Evolutionary conservation across 2,113 vertebrate genomes (phyloP).

Genomic region (Heterocephalus glaber): DNA sequence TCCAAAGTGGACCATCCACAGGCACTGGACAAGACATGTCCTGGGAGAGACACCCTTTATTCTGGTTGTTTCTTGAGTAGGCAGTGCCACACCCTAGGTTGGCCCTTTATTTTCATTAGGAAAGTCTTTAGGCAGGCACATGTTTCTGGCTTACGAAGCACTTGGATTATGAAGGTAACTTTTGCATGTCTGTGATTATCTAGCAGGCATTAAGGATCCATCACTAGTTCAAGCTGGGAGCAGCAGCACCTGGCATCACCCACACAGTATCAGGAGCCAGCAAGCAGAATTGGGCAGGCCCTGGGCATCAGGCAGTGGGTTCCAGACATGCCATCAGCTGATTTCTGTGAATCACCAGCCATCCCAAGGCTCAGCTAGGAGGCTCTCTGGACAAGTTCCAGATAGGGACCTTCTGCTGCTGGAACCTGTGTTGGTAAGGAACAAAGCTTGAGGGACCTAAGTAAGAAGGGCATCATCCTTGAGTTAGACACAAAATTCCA

Average conservation of each 20-base stretch:
- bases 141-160: not conserved
- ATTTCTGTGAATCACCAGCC: not conserved
- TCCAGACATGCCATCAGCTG: not conserved
- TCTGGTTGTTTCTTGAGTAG: not conserved
- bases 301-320: no score
- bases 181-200: not conserved
- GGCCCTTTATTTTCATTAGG: not conserved
- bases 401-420: not conserved
- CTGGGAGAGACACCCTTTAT: no score
- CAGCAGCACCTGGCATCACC: not conserved
- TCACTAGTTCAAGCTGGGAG: not conserved
- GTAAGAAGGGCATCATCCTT: no score
- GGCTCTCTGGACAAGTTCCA: not conserved
- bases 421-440: not conserved
- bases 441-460: not conserved
- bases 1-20: not conserved
- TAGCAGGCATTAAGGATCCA: not conserved
- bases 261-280: not conserved
- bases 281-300: not conserved
- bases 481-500: not conserved
- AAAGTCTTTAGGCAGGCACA: not conserved
- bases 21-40: not conserved
- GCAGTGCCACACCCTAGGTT: not conserved
- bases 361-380: not conserved
- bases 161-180: not conserved